Evolutionary conservation across 2,113 vertebrate genomes (phyloP).

Genomic region (Lamprologus tigripictilis): DNA sequence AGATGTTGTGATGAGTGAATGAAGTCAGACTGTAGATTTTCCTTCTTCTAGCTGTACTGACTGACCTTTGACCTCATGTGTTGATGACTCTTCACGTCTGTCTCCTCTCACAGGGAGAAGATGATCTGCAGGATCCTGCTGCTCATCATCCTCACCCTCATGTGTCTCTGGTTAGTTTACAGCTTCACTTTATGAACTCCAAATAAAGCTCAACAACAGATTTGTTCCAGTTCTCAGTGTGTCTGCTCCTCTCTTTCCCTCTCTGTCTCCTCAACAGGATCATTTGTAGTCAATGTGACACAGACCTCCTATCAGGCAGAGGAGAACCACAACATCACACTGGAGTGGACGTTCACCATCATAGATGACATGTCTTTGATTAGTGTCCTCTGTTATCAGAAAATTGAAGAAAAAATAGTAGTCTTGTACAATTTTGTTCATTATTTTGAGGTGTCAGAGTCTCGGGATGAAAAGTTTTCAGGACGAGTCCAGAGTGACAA

Average conservation of each 20-base stretch:
- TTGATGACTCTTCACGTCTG: not conserved
- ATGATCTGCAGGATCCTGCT: not conserved
- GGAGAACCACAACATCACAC: not conserved
- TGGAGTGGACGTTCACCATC: not conserved
- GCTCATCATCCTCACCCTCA: not conserved
- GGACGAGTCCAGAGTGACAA: not conserved
- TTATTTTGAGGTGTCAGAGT: not conserved
- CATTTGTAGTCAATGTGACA: not conserved
- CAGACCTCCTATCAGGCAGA: not conserved
- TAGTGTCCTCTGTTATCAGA: not conserved
- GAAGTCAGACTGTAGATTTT: not conserved
- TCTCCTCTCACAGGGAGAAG: not conserved
- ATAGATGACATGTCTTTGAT: not conserved
- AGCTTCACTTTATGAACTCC: not conserved
- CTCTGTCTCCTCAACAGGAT: not conserved
- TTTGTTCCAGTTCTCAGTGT: not conserved
- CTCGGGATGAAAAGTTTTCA: not conserved
- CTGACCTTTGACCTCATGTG: not conserved
- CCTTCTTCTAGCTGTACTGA: rapidly evolving
- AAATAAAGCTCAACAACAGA: not conserved
- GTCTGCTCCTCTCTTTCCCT: not conserved
- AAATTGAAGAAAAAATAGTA: not conserved
- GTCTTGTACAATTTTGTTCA: not conserved
- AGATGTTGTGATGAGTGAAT: not conserved
- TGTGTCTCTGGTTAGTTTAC: not conserved